phyloP scores from a whole-genome alignment of 2,113 vertebrate species.

The Labeo rohita region DNA sequence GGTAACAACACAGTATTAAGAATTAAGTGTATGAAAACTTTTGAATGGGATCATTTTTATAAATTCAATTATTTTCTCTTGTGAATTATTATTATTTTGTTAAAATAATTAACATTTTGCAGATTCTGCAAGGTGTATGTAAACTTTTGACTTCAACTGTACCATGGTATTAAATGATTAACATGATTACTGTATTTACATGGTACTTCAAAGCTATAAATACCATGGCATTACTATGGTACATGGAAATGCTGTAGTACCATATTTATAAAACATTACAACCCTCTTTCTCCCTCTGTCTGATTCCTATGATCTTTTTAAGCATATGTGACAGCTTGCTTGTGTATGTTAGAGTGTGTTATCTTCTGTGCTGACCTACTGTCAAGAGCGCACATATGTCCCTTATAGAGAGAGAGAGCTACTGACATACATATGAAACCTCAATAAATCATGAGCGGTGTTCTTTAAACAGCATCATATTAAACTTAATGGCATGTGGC shows the following conservation, averaged over 20 bases:
- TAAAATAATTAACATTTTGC: too few species aligned
- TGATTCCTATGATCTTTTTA: background rate
- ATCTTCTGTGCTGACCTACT: background rate
- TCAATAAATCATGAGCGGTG: conserved; percentile 24
- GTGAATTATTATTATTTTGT: too few species aligned
- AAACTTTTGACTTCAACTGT: too few species aligned
- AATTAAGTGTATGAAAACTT: too few species aligned
- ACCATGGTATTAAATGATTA: background rate
- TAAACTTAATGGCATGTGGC: conserved; percentile 35
- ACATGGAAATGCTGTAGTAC: background rate
- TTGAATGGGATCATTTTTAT: too few species aligned
- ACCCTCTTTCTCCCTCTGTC: background rate
- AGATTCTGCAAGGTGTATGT: too few species aligned
- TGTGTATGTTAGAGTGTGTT: conserved; percentile 14
- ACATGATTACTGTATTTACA: background rate
- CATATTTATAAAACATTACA: background rate
- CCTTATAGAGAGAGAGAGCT: conserved; percentile 15
- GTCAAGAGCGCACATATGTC: background rate
- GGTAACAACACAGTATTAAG: too few species aligned
- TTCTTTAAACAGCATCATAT: conserved; percentile 27
- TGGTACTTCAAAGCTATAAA: background rate
- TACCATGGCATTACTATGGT: background rate
- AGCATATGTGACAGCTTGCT: background rate
- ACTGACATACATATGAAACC: conserved; percentile 14
- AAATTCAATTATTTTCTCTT: too few species aligned